Evolutionary conservation across 2,888 invertebrate genomes (phyloP).

Genomic region (Cetonia aurata): DNA sequence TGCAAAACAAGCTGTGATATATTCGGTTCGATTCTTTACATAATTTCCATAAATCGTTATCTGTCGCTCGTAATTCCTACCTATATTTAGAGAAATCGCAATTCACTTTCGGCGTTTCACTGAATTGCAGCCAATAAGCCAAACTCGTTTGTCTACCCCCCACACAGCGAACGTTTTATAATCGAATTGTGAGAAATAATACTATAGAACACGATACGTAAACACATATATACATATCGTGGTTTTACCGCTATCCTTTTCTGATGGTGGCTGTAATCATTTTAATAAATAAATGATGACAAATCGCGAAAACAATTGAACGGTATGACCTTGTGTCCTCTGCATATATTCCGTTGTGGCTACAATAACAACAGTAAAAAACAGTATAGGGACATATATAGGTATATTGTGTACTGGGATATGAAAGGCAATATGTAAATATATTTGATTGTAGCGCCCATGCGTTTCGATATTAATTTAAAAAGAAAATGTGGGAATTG

Average conservation of each 20-base stretch:
- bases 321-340: conserved; percentile 19
- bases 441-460: conserved; percentile 18
- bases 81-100: conserved; percentile 23
- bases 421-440: conserved; percentile 23
- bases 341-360: neutral
- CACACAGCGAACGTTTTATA: conserved; percentile 2
- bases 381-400: neutral
- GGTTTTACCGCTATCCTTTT: neutral
- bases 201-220: neutral
- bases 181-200: neutral
- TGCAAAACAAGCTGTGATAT: neutral
- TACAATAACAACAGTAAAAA: neutral
- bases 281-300: conserved; percentile 34
- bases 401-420: neutral
- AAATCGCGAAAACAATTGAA: conserved; percentile 36
- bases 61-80: neutral
- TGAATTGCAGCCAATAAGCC: conserved; percentile 1
- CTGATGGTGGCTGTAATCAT: conserved; percentile 15
- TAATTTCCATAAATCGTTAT: neutral
- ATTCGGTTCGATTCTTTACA: conserved; percentile 1
- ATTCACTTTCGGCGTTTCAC: conserved; percentile 21
- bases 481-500: conserved; percentile 11
- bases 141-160: neutral
- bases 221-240: neutral
- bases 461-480: conserved; percentile 1